Evolutionary conservation across 2,797 vertebrate species (phyloP), one percentile per base, ranked within the genome.

Genomic region (Tachyglossus aculeatus): DNA sequence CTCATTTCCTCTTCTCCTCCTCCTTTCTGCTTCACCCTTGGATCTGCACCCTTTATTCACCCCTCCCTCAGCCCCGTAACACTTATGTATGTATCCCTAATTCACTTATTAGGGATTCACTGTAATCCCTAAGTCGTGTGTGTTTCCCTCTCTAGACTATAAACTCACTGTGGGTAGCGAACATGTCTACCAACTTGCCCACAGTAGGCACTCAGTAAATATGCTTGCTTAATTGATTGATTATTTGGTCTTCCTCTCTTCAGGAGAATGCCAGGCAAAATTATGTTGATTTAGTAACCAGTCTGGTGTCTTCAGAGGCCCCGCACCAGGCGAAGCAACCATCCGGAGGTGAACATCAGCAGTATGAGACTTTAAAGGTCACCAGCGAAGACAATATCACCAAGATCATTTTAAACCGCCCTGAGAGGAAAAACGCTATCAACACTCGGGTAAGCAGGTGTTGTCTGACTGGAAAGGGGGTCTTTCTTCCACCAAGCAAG

Each of bases 381-480:
- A 93, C 90, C 38, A 94, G 89, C 0, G 88, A 94, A 74, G 92
- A 95, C 12, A 80, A 88, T 74, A 97, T 99, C 89, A 98, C 96
- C 19, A 96, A 93, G 67, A 97, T 99, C 80, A 86, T 52, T 39
- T 83, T 99, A 53, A 98, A 98, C 88, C 92, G 96, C n/a, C 97
- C 98, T 0, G 32, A 91, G 18, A 95, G 86, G 78, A 99, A 96
- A 54, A 99, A 99, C 62, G 96, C 97, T 72, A 93, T 99, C 85
- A 96, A 78, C 3, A 53, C 41, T 0, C 81, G 92, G 95, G 97
- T 98, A 78, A 74, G 15, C 1, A 38, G 13, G 36, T n/a, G n/a
- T n/a, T n/a, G n/a, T n/a, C 27, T 0, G 56, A 58, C 24, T 7
- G 60, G 37, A 3, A n/a, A 33, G 6, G 4, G 39, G 33, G 5